These are phyloP conservation scores for Heterodera schachtii DNA, from an alignment of 1,140 invertebrate genomes.

Conservation along the genomic window DNA sequence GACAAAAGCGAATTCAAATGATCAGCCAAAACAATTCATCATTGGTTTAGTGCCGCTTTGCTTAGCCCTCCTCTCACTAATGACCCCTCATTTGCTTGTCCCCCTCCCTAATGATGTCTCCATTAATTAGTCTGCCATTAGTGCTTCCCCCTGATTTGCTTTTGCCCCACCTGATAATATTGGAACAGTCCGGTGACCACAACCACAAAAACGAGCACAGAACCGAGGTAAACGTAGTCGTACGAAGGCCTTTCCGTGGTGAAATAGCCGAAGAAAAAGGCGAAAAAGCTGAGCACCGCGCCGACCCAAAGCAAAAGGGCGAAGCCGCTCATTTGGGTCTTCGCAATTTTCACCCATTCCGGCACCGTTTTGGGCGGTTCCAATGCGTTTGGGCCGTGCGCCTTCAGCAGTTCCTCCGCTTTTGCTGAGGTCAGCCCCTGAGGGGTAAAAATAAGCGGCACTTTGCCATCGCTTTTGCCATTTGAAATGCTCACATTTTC, in stretches of 20 bases:
- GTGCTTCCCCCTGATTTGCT: neutral
- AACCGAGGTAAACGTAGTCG: slow-evolving; percentile 80
- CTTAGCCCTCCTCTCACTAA: too few relatives aligned
- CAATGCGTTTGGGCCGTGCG: slow-evolving; percentile 74
- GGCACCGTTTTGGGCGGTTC: slow-evolving; percentile 65
- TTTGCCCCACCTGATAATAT: slow-evolving; percentile 84
- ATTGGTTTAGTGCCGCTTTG: too few relatives aligned
- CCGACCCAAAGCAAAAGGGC: slow-evolving; percentile 66
- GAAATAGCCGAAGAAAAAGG: slow-evolving; percentile 62
- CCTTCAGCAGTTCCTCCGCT: slow-evolving; percentile 65
- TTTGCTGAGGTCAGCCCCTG: slow-evolving; percentile 58
- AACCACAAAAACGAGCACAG: slow-evolving; percentile 89
- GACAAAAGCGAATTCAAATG: too few relatives aligned
- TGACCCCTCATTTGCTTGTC: too few relatives aligned
- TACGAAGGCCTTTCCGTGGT: slow-evolving; percentile 58
- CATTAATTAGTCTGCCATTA: too few relatives aligned
- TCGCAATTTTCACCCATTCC: slow-evolving; percentile 65
- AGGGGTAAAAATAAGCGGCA: slow-evolving; percentile 45
- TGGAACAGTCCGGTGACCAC: slow-evolving; percentile 95
- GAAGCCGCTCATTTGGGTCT: slow-evolving; percentile 66
- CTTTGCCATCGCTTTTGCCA: neutral
- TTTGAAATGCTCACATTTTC: slow-evolving; percentile 76
- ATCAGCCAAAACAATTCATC: too few relatives aligned
- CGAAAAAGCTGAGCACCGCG: slow-evolving; percentile 65
- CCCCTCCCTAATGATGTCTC: too few relatives aligned